Base-by-base conservation (phyloP, 2,113 vertebrate genomes). In the Barnardius zonarius region DNA sequence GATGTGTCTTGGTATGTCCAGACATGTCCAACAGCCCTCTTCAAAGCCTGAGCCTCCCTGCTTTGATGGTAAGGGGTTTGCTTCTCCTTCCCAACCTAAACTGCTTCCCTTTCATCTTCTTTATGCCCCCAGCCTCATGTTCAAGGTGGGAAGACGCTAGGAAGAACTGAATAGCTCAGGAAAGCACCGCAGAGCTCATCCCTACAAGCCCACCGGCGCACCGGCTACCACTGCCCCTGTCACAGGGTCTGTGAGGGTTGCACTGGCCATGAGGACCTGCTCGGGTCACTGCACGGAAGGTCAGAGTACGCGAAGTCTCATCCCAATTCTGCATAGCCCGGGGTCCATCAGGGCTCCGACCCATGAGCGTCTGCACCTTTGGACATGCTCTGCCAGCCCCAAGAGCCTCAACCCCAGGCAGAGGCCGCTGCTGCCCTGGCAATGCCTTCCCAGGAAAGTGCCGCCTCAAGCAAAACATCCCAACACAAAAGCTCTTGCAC, bases 1-100 rank as follows among this genome's bases (percentile, higher is more conserved):
- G 93, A 96, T 88, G 88, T 78, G 83, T 31, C 95, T 95, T 77
- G 86, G 66, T 57, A 78, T 2, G 48, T 28, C 94, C 94, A 96
- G 92, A 94, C 88, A 33, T 81, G 61, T 28, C 96, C 93, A 49
- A 33, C 48, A 57, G 39, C 75, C 63, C 16, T 28, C 66, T 72
- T 68, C 92, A 88, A 83, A 81, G 63, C 64, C 88, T 20, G 17
- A 93, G 88, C 72, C 55, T 80, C 88, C 23, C 20, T 41, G 68
- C 57, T 37, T 31, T 17, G 20, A 46, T 54, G 66, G 49, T 16
- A 25, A 92, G 70, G 52, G 39, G 4, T 10, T 41, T 35, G 48
- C 23, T 87, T 59, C 76, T 54, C 73, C 46, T 37, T 17, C 55
- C 61, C 31, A 6, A 46, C 22, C n/a, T 46, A 54, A 92, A 75